These are phyloP conservation scores for Eidolon dupreanum DNA, from an alignment of 2,797 vertebrate species.

Conservation along the genomic window DNA sequence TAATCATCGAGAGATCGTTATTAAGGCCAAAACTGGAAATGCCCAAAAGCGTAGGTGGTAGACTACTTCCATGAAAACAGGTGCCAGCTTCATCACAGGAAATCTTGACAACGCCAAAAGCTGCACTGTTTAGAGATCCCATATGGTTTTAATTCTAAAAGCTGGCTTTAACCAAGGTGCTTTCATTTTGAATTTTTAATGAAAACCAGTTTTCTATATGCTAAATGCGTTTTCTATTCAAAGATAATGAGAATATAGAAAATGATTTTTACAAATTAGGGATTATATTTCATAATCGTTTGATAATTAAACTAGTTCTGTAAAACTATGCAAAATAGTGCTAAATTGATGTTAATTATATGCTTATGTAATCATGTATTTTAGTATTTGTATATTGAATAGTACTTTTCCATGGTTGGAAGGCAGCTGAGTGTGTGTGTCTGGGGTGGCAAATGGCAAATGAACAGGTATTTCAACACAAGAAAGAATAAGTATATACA, in stretches of 20 bases:
- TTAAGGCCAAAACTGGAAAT: background rate
- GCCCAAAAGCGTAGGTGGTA: background rate
- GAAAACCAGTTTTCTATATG: background rate
- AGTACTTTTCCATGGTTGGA: background rate
- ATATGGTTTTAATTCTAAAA: constrained; percentile 44
- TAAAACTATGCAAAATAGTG: background rate
- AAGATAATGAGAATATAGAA: constrained; percentile 10
- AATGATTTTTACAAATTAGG: background rate
- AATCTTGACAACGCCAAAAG: background rate
- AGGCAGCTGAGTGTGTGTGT: background rate
- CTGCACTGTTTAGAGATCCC: background rate
- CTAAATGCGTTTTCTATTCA: constrained; percentile 11
- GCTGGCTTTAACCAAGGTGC: background rate
- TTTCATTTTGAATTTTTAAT: constrained; percentile 56
- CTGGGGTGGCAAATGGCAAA: background rate
- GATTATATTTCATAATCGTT: background rate
- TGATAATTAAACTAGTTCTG: background rate
- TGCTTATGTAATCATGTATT: background rate
- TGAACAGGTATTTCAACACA: background rate
- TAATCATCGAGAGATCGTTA: background rate
- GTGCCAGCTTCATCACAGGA: constrained; percentile 12
- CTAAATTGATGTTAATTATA: background rate
- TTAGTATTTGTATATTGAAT: constrained; percentile 8
- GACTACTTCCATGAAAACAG: background rate
- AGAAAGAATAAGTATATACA: background rate